These are phyloP conservation scores for Phycodurus eques DNA, from an alignment of 2,113 vertebrate genomes.

Conservation along the genomic window DNA sequence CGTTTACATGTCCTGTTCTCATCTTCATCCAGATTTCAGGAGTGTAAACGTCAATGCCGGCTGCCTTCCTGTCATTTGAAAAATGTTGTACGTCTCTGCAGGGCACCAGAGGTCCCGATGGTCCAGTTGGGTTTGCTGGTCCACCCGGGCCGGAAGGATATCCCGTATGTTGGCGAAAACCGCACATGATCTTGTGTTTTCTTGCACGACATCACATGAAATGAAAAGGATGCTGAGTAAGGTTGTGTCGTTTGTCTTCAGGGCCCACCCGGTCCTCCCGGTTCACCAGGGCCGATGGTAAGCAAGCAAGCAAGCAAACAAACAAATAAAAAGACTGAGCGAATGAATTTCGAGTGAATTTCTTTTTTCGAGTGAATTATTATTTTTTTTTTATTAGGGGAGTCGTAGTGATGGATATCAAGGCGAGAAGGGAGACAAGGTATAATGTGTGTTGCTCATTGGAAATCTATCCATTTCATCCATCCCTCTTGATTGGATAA, in stretches of 20 bases:
- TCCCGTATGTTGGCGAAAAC: slow-evolving; percentile 57
- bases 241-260: slow-evolving; percentile 46
- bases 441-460: slow-evolving; percentile 43
- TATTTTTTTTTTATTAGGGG: slow-evolving; percentile 70
- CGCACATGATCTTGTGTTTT: not conserved
- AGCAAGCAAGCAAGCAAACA: slow-evolving; percentile 60
- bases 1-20: too few species aligned
- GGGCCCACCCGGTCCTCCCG: slow-evolving; percentile 79
- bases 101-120: slow-evolving; percentile 78
- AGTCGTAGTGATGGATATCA: slow-evolving; percentile 81
- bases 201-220: not conserved
- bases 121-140: slow-evolving; percentile 73
- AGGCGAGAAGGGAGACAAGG: slow-evolving; percentile 91
- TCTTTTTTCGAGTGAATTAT: slow-evolving; percentile 11
- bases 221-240: slow-evolving; percentile 1
- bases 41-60: not conserved
- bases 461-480: not conserved
- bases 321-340: not conserved
- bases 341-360: not conserved
- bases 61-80: not conserved
- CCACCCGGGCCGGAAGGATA: slow-evolving; percentile 74
- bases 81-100: slow-evolving; percentile 44
- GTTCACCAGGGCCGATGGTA: slow-evolving; percentile 79
- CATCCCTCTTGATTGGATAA: slow-evolving; percentile 43
- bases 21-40: not conserved